These are phyloP conservation scores for Abramis brama DNA, from an alignment of 2,113 vertebrate genomes.

Conservation along the genomic window DNA sequence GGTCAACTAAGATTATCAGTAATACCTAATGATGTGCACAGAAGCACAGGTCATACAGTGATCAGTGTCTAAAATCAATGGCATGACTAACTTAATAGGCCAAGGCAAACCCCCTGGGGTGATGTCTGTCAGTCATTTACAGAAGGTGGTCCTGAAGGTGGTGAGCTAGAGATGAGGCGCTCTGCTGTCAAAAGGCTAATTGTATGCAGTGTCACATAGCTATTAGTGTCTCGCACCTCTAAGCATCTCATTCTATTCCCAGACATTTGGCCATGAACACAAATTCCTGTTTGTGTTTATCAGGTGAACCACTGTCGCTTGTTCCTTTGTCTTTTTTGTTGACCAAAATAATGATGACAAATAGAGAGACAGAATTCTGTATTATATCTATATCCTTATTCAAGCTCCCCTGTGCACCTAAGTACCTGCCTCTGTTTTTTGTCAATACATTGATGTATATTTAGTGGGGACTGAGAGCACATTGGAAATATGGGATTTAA, in stretches of 20 bases:
- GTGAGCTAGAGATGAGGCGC: background rate
- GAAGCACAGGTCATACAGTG: conserved; percentile 28
- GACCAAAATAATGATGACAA: conserved; percentile 1
- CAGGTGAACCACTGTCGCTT: background rate
- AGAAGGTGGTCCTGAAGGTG: conserved; percentile 16
- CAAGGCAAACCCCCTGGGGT: background rate
- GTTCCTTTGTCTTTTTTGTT: conserved; percentile 11
- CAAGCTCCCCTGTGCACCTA: background rate
- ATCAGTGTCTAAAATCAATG: conserved; percentile 16
- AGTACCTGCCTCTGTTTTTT: background rate
- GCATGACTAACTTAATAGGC: conserved; percentile 22
- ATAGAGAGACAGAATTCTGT: background rate
- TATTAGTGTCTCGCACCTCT: conserved; percentile 49
- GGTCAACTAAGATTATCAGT: conserved; percentile 16
- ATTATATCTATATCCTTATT: background rate
- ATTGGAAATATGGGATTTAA: background rate
- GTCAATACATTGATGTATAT: background rate
- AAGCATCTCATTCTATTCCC: conserved; percentile 40
- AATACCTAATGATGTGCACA: conserved; percentile 18
- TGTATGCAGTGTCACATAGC: conserved; percentile 54
- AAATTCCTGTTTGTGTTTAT: conserved; percentile 5
- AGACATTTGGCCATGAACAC: conserved; percentile 23
- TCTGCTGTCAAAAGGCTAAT: conserved; percentile 41
- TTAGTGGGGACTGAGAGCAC: background rate
- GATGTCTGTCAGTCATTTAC: conserved; percentile 44